Evolutionary conservation across 2,797 vertebrate species (phyloP), one percentile per base, ranked within the genome.

Genomic region (Coilia nasus): DNA sequence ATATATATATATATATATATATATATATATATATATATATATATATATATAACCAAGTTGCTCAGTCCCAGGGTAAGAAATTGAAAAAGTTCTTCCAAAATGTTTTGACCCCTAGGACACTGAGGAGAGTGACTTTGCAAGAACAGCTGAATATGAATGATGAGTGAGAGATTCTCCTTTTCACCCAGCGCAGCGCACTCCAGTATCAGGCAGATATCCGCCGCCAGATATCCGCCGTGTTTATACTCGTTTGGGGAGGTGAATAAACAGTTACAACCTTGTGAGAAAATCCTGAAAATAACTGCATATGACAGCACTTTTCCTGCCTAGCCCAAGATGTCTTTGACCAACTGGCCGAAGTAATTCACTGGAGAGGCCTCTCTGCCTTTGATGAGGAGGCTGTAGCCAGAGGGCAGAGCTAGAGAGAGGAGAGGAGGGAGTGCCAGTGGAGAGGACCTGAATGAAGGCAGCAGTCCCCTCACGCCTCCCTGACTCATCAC

Each of bases 401-500:
- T 71, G 64, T 71, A 71, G 64, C 64, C 64, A 71, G 28, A 71
- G 64, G 64, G 25, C 64, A 12, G 14, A 31, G 31, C 64, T 25
- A 71, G 28, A 71, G 64, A 12, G 25, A 25, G 4, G 14, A 31
- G 31, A 2, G 12, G 64, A 71, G 14, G 25, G 31, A 71, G 31
- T 71, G 64, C 14, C 64, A 71, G 64, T 11, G 64, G 14, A 71
- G 64, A 1, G n/a, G n/a, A n/a, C n/a, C n/a, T n/a, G n/a, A n/a
- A n/a, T n/a, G n/a, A n/a, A n/a, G n/a, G n/a, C 14, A 71, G 6
- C 64, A 25, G 10, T 25, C 31, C 2, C 31, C 15, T 71, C 64
- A 71, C 64, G 28, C 64, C 64, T 35, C 17, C 64, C 64, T 71
- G 64, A 71, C 25, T 71, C 64, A 71, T 35, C 28, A 17, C 64